Conservation (phyloP, 2,888 invertebrate genomes). For the Hemaris fuciformis region DNA sequence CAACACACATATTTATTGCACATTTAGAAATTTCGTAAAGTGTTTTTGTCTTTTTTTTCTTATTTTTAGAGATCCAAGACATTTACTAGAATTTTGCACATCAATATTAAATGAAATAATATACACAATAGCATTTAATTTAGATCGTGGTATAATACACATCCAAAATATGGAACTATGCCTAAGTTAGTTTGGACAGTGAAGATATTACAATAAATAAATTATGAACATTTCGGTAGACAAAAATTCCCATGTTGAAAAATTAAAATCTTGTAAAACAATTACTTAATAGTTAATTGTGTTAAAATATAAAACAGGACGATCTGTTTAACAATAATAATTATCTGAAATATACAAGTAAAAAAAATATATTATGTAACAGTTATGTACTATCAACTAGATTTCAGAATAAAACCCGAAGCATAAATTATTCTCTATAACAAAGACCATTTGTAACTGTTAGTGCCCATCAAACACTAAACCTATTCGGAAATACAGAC, state of each 20-base stretch:
- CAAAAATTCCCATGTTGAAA: constrained; percentile 46
- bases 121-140: constrained; percentile 79
- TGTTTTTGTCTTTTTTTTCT: constrained; percentile 80
- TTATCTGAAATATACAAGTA: constrained; percentile 77
- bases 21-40: constrained; percentile 82
- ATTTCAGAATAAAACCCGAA: constrained; percentile 50
- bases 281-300: constrained; percentile 61
- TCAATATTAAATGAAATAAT: constrained; percentile 77
- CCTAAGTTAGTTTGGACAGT: constrained; percentile 78
- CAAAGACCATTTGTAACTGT: constrained; percentile 33
- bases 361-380: constrained; percentile 77
- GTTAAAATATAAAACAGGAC: constrained; percentile 76
- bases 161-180: constrained; percentile 80
- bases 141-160: constrained; percentile 77
- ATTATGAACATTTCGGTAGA: constrained; percentile 67
- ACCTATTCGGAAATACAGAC: constrained; percentile 12
- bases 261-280: constrained; percentile 63
- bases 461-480: constrained; percentile 17
- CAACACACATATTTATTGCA: constrained; percentile 83
- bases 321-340: constrained; percentile 76
- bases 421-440: constrained; percentile 36
- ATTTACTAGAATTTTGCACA: constrained; percentile 82
- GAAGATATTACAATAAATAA: constrained; percentile 67
- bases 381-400: constrained; percentile 65
- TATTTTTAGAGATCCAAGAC: constrained; percentile 81